Evolutionary conservation across 2,888 invertebrate species (phyloP), one percentile per base, ranked within the genome.

Genomic region (Polyommatus icarus): DNA sequence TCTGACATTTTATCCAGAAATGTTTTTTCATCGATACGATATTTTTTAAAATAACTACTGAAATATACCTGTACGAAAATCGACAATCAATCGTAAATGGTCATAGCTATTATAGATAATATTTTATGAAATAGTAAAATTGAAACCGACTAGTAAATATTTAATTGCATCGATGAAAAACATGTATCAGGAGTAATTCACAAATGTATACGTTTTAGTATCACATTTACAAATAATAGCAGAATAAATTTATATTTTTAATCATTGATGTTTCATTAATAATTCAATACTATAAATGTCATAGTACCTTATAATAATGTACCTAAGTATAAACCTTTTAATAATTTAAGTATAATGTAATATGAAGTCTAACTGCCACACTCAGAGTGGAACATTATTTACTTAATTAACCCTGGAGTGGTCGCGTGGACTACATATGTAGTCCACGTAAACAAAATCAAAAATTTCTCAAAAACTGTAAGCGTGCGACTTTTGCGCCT

Each of bases 181-280:
- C n/a, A 36, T 24, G 24, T 29, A 6, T 29, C 1, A 2, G 46
- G 8, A 24, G 50, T 18, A 75, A 50, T 50, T 54, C 76, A 82
- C 46, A 78, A 85, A 90, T 92, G 91, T 91, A 89, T 91, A 91
- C 92, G 91, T 92, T 92, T 89, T 92, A 92, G 91, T 92, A 91
- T 90, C 50, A 86, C 90, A 91, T 89, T 90, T 86, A 79, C 81
- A 79, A 85, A 72, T 71, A 67, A 76, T 75, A 76, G 57, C 78
- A 79, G 76, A 83, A 81, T 83, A 82, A 81, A 82, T 82, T 82
- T 83, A 84, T 84, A 83, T 84, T 85, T 85, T 79, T 84, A 81
- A 79, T 36, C 76, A 76, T 40, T 59, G 10, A 61, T 40, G 32
- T 76, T 82, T 82, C 79, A 79, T 78, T 81, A 81, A 77, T 10